Base-by-base conservation (phyloP, 2,888 invertebrate genomes). In the Microchrysa polita region DNA sequence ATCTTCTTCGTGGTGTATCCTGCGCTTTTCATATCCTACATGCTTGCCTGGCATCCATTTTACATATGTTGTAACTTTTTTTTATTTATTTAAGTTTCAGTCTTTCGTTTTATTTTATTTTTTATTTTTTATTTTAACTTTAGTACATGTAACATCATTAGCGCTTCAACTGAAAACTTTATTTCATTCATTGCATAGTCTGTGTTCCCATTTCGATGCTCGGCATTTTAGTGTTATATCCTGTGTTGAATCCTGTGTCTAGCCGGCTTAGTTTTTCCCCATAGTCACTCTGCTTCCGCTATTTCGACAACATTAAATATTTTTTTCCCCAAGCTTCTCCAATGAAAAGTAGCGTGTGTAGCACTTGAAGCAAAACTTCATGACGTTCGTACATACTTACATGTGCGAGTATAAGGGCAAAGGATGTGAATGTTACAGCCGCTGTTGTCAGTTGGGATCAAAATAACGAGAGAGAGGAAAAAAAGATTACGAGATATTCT, bases 111-210 rank as follows among this genome's bases (percentile, higher is more conserved):
- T 12, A 20, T 10, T 20, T 23, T 10, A 59, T 22, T 34, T 57
- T 69, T n/a, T n/a, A n/a, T n/a, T n/a, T 69, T 57, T 69, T 40
- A 69, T 42, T 69, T 69, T 23, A 40, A 44, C 42, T 40, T 18
- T 55, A 57, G 55, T 55, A 55, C 69, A 69, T 40, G 69, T 40
- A 69, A 55, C 69, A 57, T 69, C 69, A 69, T 69, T 69, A 69
- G 69, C 40, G 65, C 65, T 65, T 12, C n/a, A 55, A 55, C 22
- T 42, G 12, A 42, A 57, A 69, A 69, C 40, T 69, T 57, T 69
- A 57, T 69, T 69, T 55, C 69, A 69, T 69, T 69, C 55, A 40
- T n/a, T n/a, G n/a, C n/a, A n/a, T 42, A 57, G 34, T 27, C 34
- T 22, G 2, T 40, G 2, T 40, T 34, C 40, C 61, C 61, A 34